Evolutionary conservation across 1,140 invertebrate genomes (phyloP).

Genomic region (Oppia nitens): DNA sequence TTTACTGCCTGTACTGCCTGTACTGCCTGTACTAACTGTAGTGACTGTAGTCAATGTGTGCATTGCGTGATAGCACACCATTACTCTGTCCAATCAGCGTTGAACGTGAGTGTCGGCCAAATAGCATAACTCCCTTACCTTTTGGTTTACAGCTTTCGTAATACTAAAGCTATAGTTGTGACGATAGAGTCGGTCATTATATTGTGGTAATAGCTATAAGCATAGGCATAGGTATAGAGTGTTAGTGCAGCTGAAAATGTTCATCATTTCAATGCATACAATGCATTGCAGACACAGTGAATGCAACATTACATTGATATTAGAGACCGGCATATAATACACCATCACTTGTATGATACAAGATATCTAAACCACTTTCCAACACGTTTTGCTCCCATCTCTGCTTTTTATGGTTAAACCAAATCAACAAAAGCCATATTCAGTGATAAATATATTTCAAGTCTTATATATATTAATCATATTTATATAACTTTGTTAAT

Average conservation of each 20-base stretch:
- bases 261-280: background rate
- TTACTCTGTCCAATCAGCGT: background rate
- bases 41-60: background rate
- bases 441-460: too few species aligned
- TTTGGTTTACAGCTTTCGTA: background rate
- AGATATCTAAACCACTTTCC: background rate
- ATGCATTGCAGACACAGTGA: background rate
- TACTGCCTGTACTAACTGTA: too few species aligned
- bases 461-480: too few species aligned
- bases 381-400: background rate
- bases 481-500: too few species aligned
- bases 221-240: too few species aligned
- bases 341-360: too few species aligned
- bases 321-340: background rate
- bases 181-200: background rate
- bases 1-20: too few species aligned
- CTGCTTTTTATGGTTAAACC: too few species aligned
- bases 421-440: too few species aligned
- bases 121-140: background rate
- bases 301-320: background rate
- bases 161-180: background rate
- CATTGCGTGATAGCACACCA: background rate
- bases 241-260: background rate
- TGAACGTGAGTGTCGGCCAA: background rate
- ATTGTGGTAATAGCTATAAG: background rate